Evolutionary conservation across 2,113 vertebrate species (phyloP).

Genomic region (Candoia aspera): DNA sequence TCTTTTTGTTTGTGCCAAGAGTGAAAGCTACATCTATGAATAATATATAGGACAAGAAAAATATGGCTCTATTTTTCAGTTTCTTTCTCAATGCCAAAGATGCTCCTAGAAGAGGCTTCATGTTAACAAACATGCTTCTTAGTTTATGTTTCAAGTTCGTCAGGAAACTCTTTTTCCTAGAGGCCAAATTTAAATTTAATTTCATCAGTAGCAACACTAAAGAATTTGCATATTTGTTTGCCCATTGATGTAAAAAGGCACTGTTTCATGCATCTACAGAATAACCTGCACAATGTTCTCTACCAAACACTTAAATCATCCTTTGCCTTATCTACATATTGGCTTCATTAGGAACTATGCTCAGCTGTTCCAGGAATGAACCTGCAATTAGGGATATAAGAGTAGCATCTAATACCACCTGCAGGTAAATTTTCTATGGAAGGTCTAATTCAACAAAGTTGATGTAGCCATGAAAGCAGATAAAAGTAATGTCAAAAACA

Average conservation of each 20-base stretch:
- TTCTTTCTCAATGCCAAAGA: neutral
- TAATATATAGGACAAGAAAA: neutral
- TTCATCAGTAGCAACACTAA: neutral
- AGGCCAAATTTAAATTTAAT: neutral
- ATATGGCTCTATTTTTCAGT: neutral
- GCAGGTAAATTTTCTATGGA: neutral
- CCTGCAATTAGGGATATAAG: neutral
- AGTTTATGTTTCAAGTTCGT: neutral
- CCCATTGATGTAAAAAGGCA: neutral
- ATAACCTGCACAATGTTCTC: neutral
- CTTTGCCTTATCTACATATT: neutral
- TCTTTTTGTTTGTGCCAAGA: neutral
- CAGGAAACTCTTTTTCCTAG: neutral
- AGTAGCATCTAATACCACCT: neutral
- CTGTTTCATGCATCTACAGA: neutral
- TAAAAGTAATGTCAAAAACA: neutral
- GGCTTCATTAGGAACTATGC: neutral
- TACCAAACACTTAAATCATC: neutral
- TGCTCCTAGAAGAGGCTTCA: neutral
- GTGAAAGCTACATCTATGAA: neutral
- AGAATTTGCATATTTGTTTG: neutral
- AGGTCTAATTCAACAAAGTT: neutral
- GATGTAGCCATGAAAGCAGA: too few relatives aligned
- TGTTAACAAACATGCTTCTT: neutral
- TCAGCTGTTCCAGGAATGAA: neutral